Percentiles rank a stretch among this genome's conserved stretches.
phyloP scores from a whole-genome alignment of 1,140 invertebrate genomes.

The Semibalanus balanoides region DNA sequence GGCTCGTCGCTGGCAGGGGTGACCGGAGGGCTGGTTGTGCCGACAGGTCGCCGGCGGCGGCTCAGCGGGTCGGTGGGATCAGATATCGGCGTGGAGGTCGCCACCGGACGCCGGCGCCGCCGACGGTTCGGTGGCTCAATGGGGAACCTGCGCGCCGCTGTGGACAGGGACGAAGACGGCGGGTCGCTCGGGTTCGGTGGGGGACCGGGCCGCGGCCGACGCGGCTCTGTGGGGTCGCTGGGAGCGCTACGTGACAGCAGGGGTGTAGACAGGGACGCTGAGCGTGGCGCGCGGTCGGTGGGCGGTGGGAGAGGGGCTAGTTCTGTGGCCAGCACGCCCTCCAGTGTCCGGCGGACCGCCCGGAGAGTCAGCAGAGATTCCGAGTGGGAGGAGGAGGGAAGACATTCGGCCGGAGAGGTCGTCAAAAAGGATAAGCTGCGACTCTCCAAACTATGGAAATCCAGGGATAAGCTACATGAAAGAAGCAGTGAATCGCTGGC shows the following conservation, averaged over 20 bases:
- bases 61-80: too few species aligned
- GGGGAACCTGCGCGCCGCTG: not conserved
- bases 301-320: too few species aligned
- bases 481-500: not conserved
- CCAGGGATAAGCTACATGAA: not conserved
- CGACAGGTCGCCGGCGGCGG: not conserved
- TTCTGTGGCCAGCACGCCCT: not conserved
- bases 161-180: not conserved
- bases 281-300: too few species aligned
- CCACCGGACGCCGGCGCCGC: not conserved
- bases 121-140: not conserved
- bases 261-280: too few species aligned
- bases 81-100: not conserved
- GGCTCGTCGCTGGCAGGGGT: not conserved
- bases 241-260: not conserved
- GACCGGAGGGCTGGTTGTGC: not conserved
- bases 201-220: not conserved
- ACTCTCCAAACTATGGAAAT: not conserved
- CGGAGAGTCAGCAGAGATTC: not conserved
- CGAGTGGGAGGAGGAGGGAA: not conserved
- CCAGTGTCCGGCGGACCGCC: not conserved
- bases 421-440: not conserved
- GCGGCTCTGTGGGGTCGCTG: not conserved
- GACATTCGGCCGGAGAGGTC: not conserved
- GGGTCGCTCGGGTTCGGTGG: not conserved